phyloP scores from a whole-genome alignment of 2,888 invertebrate genomes.

The Cephus spinipes region DNA sequence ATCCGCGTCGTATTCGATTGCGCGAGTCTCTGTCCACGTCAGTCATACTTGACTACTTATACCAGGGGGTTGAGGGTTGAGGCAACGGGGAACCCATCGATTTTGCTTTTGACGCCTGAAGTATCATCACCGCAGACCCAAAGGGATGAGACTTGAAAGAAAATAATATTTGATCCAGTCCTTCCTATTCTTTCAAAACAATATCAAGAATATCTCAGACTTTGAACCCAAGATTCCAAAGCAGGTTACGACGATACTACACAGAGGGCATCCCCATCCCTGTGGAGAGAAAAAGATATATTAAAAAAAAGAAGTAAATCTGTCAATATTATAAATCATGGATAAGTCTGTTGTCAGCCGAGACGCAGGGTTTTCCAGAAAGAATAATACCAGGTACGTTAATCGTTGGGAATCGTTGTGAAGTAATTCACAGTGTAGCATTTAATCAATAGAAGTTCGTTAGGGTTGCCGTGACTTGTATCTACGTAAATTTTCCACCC shows the following conservation, averaged over 20 bases:
- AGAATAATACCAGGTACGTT: slow-evolving; percentile 10
- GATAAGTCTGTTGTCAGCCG: slow-evolving; percentile 10
- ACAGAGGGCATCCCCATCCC: not conserved
- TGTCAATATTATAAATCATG: not conserved
- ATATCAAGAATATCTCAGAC: not conserved
- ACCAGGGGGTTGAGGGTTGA: not conserved
- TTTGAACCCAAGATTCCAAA: not conserved
- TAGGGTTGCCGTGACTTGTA: slow-evolving; percentile 13
- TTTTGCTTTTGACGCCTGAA: slow-evolving; percentile 1
- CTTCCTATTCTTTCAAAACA: not conserved
- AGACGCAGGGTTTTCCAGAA: slow-evolving; percentile 6
- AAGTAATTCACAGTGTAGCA: slow-evolving; percentile 25
- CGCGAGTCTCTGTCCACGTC: not conserved
- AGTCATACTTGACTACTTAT: not conserved
- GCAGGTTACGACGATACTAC: not conserved
- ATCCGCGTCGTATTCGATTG: not conserved
- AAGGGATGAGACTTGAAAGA: not conserved
- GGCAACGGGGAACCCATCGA: not conserved
- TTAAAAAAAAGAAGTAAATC: not conserved
- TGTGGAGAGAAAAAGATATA: not conserved
- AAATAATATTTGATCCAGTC: not conserved
- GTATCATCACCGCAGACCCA: not conserved
- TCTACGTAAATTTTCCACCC: slow-evolving; percentile 22
- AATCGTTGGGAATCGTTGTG: slow-evolving; percentile 15
- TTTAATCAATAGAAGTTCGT: slow-evolving; percentile 32